Base-by-base conservation (phyloP, 2,797 vertebrate genomes). In the Hylomyscus alleni region DNA sequence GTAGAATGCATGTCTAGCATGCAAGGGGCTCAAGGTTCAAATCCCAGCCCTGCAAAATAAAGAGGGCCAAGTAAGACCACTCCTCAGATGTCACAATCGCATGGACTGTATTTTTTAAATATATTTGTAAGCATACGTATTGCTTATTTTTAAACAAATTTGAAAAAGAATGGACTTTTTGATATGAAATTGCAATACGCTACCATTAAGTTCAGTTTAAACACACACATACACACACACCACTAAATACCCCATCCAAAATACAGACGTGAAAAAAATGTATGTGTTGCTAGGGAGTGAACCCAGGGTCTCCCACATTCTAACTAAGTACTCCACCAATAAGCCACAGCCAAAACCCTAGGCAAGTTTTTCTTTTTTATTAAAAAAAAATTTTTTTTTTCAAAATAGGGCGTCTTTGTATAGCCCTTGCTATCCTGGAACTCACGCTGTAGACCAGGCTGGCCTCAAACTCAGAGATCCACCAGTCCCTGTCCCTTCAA, bases 121-220 rank as follows among this genome's bases (percentile, higher is more conserved):
- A n/a, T 44, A 62, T 56, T 29, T 90, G 13, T 34, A 73, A 78
- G 52, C 44, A 93, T 31, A 67, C 17, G 7, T 40, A 50, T 6
- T 87, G 67, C 44, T 56, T 31, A 77, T 67, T 93, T 90, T 52
- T 54, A 72, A 96, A 90, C 40, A 92, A 82, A 58, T 75, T 87
- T 84, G 80, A 93, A 84, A 31, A 95, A 93, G 52, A 58, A 80
- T 58, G n/a, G 47, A 29, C 47, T 88, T 96, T 95, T 92, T 34
- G 0, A 14, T 94, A 40, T 78, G 62, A 95, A 94, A 96, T 83
- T 15, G 56, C 44, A 75, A 44, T 52, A 85, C 54, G 78, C 12
- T 31, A 88, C 26, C 26, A 52, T 12, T 24, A 54, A 44, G 89
- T 93, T 93, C 24, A 56, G n/a, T 76, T 96, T 95, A 90, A 67